Percentiles rank a stretch among this genome's conserved stretches.
Conservation (phyloP, 2,888 invertebrate genomes). For the Clunio marinus region DNA sequence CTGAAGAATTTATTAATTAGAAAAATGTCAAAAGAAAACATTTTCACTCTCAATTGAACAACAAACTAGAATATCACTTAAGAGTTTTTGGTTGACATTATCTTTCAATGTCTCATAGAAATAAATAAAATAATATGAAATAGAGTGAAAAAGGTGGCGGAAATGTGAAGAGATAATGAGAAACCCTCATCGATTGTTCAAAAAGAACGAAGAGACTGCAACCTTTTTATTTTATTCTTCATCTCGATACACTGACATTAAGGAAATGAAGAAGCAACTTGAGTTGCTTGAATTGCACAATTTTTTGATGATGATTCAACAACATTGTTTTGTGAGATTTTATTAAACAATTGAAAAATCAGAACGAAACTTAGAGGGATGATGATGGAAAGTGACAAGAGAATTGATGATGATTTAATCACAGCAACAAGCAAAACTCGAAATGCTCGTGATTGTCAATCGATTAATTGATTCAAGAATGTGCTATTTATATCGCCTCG, state of each 20-base stretch:
- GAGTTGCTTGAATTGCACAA: neutral
- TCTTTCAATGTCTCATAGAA: neutral
- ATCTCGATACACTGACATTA: neutral
- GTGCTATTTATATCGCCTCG: neutral
- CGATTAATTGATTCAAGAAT: conserved; percentile 10
- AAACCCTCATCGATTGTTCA: conserved; percentile 13
- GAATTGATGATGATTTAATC: neutral
- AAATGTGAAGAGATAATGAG: conserved; percentile 19
- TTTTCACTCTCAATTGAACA: neutral
- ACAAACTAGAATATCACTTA: neutral
- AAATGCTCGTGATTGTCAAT: conserved; percentile 13
- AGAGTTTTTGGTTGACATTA: conserved; percentile 6
- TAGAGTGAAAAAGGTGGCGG: conserved; percentile 12
- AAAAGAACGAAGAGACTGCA: neutral
- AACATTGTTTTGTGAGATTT: neutral
- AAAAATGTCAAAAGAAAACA: neutral
- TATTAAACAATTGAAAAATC: neutral
- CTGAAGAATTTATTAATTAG: neutral
- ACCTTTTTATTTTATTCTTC: conserved; percentile 5
- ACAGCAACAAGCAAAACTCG: neutral
- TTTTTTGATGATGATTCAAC: neutral
- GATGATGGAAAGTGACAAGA: neutral
- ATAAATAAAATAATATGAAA: no score
- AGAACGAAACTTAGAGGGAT: neutral
- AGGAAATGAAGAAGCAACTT: conserved; percentile 15